Conservation (phyloP, 2,888 invertebrate species). For the Parnassius glacialis region DNA sequence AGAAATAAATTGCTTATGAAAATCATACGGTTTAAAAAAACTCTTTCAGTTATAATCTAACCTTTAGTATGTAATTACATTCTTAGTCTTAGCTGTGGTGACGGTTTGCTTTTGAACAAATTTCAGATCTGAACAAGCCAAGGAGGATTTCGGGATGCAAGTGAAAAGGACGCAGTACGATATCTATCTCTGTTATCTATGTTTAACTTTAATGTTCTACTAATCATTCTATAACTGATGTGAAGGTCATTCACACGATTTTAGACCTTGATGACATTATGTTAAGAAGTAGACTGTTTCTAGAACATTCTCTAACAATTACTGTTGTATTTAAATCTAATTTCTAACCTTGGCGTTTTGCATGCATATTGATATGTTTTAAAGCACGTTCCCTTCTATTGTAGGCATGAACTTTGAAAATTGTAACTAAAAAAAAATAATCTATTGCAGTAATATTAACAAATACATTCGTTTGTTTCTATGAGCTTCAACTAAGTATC, state of each 20-base stretch:
- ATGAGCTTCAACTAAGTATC: too few relatives aligned
- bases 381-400: constrained; percentile 11
- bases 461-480: too few relatives aligned
- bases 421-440: too few relatives aligned
- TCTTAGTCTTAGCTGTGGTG: constrained; percentile 33
- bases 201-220: constrained; percentile 33
- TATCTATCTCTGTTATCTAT: constrained; percentile 44
- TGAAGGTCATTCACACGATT: constrained; percentile 4
- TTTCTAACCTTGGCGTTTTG: constrained; percentile 14
- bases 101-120: constrained; percentile 39
- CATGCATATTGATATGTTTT: constrained; percentile 8
- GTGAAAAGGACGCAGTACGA: constrained; percentile 79
- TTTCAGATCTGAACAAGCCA: constrained; percentile 73
- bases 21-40: too few relatives aligned
- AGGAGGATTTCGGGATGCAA: constrained; percentile 74
- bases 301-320: constrained; percentile 15
- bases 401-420: constrained; percentile 1
- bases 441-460: too few relatives aligned
- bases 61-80: too few relatives aligned
- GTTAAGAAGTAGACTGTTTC: neutral
- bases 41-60: too few relatives aligned
- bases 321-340: constrained; percentile 6
- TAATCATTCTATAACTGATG: constrained; percentile 4
- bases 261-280: neutral
- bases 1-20: too few relatives aligned